Percentiles rank a stretch among this genome's conserved stretches.
Conservation (phyloP, 2,113 vertebrate species). For the Mastomys coucha region DNA sequence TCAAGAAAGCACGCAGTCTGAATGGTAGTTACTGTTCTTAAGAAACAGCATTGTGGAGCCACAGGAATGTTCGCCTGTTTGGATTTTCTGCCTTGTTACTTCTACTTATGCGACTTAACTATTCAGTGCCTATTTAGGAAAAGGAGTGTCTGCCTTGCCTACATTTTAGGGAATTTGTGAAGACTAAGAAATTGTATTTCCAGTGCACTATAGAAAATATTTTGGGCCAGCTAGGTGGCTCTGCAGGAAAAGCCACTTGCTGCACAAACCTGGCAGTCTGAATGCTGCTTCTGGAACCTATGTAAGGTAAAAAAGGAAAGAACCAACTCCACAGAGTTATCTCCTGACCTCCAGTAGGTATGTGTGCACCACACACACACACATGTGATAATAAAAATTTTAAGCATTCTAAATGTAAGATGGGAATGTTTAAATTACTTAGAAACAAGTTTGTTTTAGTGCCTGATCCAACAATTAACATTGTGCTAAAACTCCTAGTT, state of each 20-base stretch:
- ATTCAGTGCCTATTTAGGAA: neutral
- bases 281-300: neutral
- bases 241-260: neutral
- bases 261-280: neutral
- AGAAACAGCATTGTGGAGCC: neutral
- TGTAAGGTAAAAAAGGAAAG: neutral
- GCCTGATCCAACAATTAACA: slow-evolving; percentile 43
- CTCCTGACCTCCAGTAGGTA: neutral
- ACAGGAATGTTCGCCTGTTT: neutral
- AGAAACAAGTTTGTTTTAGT: neutral
- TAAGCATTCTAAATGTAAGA: neutral
- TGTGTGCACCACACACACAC: neutral
- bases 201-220: neutral
- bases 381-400: neutral
- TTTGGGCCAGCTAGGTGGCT: neutral
- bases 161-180: slow-evolving; percentile 27
- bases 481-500: neutral
- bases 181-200: slow-evolving; percentile 46
- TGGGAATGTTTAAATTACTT: slow-evolving; percentile 48
- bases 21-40: neutral
- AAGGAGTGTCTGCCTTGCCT: slow-evolving; percentile 22
- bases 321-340: neutral
- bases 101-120: slow-evolving; percentile 29
- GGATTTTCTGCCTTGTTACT: neutral
- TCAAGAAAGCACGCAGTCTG: neutral